These are phyloP conservation scores for Sarcophaga subvicina DNA, from an alignment of 2,888 invertebrate species.

Conservation along the genomic window DNA sequence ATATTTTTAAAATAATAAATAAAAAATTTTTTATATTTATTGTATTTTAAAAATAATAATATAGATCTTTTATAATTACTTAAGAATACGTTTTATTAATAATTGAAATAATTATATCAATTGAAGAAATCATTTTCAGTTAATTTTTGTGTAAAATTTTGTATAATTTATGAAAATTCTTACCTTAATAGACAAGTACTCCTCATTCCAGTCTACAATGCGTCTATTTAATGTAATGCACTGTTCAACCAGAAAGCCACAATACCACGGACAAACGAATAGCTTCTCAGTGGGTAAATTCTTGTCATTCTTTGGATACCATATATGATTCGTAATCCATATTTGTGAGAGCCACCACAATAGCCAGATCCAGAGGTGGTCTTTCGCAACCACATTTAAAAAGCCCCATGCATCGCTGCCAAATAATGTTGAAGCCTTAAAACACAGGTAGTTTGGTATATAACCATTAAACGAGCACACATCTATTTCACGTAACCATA, in stretches of 20 bases:
- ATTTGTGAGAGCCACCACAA: constrained; percentile 91
- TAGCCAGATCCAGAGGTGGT: constrained; percentile 90
- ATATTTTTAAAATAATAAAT: no score
- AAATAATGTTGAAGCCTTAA: constrained; percentile 86
- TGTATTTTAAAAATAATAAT: no score
- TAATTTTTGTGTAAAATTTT: no score
- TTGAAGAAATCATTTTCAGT: no score
- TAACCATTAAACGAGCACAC: constrained; percentile 86
- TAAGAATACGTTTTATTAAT: no score
- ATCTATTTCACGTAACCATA: constrained; percentile 85
- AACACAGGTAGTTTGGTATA: constrained; percentile 93
- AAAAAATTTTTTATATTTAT: no score
- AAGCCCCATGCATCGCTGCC: constrained; percentile 83
- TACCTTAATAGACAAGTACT: constrained; percentile 82
- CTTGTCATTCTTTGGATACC: constrained; percentile 91
- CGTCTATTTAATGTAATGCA: constrained; percentile 91
- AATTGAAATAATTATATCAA: no score
- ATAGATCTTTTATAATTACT: no score
- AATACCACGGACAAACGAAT: constrained; percentile 93
- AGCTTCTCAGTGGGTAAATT: constrained; percentile 92
- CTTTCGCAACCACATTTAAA: constrained; percentile 83
- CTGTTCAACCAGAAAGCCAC: constrained; percentile 91
- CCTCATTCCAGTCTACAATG: constrained; percentile 85
- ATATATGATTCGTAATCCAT: constrained; percentile 93
- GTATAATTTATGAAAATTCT: no score